Evolutionary conservation across 1,140 invertebrate species (phyloP).

Genomic region (Lutraria rhynchaena): DNA sequence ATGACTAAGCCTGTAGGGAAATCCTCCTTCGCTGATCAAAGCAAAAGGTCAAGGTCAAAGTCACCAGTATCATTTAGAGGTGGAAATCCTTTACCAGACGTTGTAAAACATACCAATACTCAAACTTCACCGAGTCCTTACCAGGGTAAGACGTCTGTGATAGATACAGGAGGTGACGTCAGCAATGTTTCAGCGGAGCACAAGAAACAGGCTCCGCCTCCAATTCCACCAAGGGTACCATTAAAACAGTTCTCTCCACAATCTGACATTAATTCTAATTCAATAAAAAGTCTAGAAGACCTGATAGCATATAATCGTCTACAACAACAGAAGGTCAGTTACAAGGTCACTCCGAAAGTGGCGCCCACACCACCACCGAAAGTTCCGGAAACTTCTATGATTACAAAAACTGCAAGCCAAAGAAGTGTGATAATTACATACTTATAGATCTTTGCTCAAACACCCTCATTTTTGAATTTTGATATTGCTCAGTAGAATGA

Average conservation of each 20-base stretch:
- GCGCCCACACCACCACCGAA: slow-evolving; percentile 25
- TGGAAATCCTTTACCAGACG: too few species aligned
- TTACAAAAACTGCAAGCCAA: slow-evolving; percentile 59
- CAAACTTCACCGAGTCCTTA: too few species aligned
- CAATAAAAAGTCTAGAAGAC: slow-evolving; percentile 59
- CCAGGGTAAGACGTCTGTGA: too few species aligned
- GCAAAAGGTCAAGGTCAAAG: too few species aligned
- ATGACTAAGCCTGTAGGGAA: too few species aligned
- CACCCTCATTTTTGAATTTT: too few species aligned
- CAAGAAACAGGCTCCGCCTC: slow-evolving; percentile 33
- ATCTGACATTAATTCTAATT: slow-evolving; percentile 62
- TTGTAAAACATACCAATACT: too few species aligned
- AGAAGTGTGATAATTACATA: slow-evolving; percentile 67
- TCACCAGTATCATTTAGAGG: too few species aligned
- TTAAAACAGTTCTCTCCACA: slow-evolving; percentile 31
- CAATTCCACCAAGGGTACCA: slow-evolving; percentile 35
- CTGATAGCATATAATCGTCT: slow-evolving; percentile 50
- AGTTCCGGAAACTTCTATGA: slow-evolving; percentile 33
- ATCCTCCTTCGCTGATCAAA: too few species aligned
- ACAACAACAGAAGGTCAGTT: slow-evolving; percentile 48
- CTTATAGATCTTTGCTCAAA: slow-evolving; percentile 49
- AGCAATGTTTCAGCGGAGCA: background rate
- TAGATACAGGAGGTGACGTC: too few species aligned
- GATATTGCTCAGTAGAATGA: too few species aligned
- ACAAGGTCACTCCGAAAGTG: slow-evolving; percentile 39